These are phyloP conservation scores for Steatornis caripensis DNA, from an alignment of 2,113 vertebrate genomes.

Conservation along the genomic window DNA sequence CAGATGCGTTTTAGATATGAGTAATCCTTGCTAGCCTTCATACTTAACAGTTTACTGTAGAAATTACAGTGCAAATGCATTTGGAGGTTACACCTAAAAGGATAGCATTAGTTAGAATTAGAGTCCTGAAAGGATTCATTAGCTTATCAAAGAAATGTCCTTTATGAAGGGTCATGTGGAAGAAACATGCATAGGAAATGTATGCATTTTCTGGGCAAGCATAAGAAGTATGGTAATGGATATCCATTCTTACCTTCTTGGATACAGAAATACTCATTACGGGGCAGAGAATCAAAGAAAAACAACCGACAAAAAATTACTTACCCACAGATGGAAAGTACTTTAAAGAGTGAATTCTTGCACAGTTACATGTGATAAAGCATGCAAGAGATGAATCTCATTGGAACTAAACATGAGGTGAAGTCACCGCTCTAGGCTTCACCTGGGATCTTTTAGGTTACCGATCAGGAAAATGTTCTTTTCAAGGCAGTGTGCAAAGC, in stretches of 20 bases:
- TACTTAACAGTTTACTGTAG: neutral
- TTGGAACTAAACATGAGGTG: neutral
- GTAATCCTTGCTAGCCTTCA: neutral
- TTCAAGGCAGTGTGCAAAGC: neutral
- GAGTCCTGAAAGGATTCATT: no score
- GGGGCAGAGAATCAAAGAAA: neutral
- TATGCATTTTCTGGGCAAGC: no score
- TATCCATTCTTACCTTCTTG: neutral
- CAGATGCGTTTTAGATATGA: neutral
- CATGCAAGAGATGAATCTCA: neutral
- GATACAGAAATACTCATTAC: neutral
- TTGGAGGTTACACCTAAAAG: neutral
- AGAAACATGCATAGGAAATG: no score
- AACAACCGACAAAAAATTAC: neutral
- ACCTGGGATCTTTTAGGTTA: neutral
- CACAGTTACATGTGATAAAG: neutral
- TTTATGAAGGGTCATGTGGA: neutral
- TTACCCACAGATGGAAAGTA: neutral
- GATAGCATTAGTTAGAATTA: no score
- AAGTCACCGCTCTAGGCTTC: neutral
- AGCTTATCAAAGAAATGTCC: neutral
- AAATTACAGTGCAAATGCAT: neutral
- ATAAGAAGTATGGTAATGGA: neutral
- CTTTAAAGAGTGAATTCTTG: neutral
- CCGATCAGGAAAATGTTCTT: neutral